phyloP scores from a whole-genome alignment of 2,113 vertebrate genomes.

The Indicator maculatus region DNA sequence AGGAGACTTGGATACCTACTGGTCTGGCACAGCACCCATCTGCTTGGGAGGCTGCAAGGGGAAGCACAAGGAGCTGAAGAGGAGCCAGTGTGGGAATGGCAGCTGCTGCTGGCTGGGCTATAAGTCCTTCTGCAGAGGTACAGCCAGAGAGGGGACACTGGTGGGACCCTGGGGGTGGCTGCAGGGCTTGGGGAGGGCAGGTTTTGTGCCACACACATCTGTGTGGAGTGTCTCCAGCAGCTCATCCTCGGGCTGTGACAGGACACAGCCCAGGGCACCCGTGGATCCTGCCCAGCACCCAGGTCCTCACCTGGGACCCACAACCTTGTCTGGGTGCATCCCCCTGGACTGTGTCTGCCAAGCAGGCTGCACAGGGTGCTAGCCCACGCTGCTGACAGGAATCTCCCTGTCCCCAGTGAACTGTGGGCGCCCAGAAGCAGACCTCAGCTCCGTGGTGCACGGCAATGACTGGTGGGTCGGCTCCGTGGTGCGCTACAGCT shows the following conservation, averaged over 20 bases:
- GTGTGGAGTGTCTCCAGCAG: not conserved
- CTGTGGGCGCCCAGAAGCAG: constrained; percentile 82
- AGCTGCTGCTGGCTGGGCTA: constrained; percentile 86
- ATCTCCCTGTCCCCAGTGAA: constrained; percentile 73
- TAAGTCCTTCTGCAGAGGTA: constrained; percentile 86
- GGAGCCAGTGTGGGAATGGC: constrained; percentile 81
- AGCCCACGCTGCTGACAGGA: fast-evolving
- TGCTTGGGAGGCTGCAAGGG: constrained; percentile 82
- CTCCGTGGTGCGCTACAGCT: constrained; percentile 82
- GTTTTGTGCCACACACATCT: fast-evolving
- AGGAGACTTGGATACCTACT: constrained; percentile 74
- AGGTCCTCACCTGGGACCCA: fast-evolving
- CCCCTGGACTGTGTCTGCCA: fast-evolving
- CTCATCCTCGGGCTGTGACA: fast-evolving
- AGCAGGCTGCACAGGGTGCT: not conserved
- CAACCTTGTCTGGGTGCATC: fast-evolving
- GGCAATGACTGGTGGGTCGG: constrained; percentile 88
- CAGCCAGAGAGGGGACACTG: not conserved
- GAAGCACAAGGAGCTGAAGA: constrained; percentile 79
- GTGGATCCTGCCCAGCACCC: not conserved
- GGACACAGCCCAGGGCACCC: not conserved
- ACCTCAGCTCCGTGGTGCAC: constrained; percentile 72
- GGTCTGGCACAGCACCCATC: constrained; percentile 82
- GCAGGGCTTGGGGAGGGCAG: not conserved
- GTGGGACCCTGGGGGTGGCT: fast-evolving